Percentiles rank a stretch among this genome's conserved stretches.
Evolutionary conservation across 2,113 vertebrate genomes (phyloP).

Genomic region (Oriolus oriolus): DNA sequence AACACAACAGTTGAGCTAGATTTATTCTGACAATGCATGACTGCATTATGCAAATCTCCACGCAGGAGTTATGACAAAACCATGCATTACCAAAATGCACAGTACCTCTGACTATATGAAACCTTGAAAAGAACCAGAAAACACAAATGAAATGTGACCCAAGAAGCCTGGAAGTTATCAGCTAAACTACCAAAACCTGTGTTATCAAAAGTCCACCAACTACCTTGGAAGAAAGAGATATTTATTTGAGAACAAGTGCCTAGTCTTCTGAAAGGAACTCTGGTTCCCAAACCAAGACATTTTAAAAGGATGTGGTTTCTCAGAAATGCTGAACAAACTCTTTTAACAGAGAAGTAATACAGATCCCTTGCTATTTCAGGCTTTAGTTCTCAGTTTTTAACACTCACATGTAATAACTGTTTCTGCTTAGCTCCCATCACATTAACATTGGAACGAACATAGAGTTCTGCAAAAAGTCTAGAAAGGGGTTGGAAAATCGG

Average conservation of each 20-base stretch:
- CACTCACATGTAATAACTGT: not conserved
- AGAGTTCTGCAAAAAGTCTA: not conserved
- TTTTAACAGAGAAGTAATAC: not conserved
- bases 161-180: not conserved
- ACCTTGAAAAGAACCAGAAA: not conserved
- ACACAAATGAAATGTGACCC: not conserved
- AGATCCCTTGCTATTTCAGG: not conserved
- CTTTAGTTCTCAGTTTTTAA: not conserved
- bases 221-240: not conserved
- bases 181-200: not conserved
- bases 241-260: not conserved
- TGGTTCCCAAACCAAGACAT: not conserved
- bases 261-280: not conserved
- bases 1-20: not conserved
- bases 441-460: not conserved
- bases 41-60: not conserved
- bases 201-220: not conserved
- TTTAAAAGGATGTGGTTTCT: constrained; percentile 44
- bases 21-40: not conserved
- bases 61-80: not conserved
- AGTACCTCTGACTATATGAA: not conserved
- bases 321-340: constrained; percentile 11
- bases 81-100: not conserved
- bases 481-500: not conserved
- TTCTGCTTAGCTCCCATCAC: not conserved